Evolutionary conservation across 1,140 invertebrate species (phyloP).

Genomic region (Campoletis sonorensis): DNA sequence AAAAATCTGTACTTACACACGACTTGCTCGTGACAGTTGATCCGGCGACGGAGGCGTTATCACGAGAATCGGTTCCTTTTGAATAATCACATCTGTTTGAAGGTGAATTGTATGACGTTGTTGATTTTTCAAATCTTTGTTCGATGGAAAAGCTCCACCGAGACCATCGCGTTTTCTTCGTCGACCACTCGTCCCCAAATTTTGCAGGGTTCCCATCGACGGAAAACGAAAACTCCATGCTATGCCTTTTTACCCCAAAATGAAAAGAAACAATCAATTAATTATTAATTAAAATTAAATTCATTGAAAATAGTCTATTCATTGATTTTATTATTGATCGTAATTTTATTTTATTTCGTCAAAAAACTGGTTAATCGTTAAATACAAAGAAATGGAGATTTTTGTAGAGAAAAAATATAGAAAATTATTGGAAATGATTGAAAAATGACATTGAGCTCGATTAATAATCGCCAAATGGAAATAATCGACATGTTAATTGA

Average conservation of each 20-base stretch:
- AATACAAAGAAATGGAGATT: neutral
- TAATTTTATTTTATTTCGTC: too few species aligned
- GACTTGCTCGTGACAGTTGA: neutral
- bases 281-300: too few species aligned
- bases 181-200: conserved; percentile 61
- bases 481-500: neutral
- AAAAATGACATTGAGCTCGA: too few species aligned
- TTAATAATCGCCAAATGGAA: neutral
- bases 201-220: conserved; percentile 65
- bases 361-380: too few species aligned
- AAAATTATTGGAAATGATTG: too few species aligned
- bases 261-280: too few species aligned
- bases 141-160: conserved; percentile 55
- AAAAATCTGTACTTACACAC: conserved; percentile 29
- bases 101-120: conserved; percentile 64
- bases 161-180: conserved; percentile 60
- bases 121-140: conserved; percentile 57
- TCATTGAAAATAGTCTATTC: too few species aligned
- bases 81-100: conserved; percentile 61
- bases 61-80: conserved; percentile 57
- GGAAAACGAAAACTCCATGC: conserved; percentile 74
- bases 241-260: conserved; percentile 65
- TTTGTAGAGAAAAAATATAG: neutral
- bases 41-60: conserved; percentile 60
- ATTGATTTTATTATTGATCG: too few species aligned